Conservation (phyloP, 2,113 vertebrate species). For the Grallaria varia region DNA sequence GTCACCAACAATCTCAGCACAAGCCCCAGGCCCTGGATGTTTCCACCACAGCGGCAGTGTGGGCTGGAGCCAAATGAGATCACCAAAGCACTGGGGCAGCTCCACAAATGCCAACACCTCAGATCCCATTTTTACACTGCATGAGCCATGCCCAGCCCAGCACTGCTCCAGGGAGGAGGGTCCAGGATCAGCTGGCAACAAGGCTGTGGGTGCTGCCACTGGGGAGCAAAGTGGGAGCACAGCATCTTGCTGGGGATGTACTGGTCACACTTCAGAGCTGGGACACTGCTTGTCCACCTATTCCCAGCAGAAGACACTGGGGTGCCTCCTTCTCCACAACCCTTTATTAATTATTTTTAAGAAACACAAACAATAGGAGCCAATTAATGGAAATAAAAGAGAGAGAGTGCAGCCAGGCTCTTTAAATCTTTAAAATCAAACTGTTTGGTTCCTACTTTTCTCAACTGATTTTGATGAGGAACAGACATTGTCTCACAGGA, state of each 20-base stretch:
- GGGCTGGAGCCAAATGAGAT: neutral
- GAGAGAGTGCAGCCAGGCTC: neutral
- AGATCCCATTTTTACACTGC: neutral
- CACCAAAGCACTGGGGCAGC: neutral
- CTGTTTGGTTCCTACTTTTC: slow-evolving; percentile 6
- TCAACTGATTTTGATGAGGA: slow-evolving; percentile 57
- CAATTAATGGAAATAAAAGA: neutral
- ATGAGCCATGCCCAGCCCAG: neutral
- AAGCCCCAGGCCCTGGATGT: neutral
- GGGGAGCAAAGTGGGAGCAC: neutral
- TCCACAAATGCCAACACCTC: neutral
- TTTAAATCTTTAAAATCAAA: neutral
- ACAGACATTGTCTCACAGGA: slow-evolving; percentile 66
- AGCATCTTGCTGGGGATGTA: neutral
- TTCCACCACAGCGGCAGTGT: neutral
- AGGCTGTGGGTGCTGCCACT: neutral
- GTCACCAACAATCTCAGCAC: neutral
- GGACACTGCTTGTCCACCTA: neutral
- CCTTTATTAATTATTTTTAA: neutral
- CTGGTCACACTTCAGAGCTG: neutral
- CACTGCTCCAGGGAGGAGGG: accelerated
- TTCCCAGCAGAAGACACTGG: neutral
- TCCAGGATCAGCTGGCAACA: accelerated
- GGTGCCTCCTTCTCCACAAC: neutral
- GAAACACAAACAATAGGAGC: neutral